Conservation (phyloP, 1,140 invertebrate species). For the Drosophila leontia region DNA sequence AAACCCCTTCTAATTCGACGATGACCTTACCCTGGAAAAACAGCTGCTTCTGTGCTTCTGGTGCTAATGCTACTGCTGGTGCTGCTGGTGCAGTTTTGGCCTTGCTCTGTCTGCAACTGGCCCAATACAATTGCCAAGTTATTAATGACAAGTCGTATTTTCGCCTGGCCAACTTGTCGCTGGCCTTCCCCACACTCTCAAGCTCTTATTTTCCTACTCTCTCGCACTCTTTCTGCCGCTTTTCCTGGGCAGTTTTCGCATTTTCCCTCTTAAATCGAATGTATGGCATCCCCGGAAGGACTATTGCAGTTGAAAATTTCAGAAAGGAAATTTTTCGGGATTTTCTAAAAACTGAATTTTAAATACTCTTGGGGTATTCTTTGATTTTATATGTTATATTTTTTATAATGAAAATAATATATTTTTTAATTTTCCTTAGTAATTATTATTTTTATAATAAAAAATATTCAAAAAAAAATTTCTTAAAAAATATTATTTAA, state of each 20-base stretch:
- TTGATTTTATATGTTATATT: too few relatives aligned
- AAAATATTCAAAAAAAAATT: too few relatives aligned
- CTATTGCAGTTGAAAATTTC: constrained; percentile 21
- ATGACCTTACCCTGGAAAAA: constrained; percentile 9
- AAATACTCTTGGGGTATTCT: neutral
- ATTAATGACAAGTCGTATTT: constrained; percentile 76
- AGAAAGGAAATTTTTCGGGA: neutral
- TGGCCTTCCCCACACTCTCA: neutral
- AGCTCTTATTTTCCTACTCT: neutral
- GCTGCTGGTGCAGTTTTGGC: constrained; percentile 36
- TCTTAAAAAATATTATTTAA: too few relatives aligned
- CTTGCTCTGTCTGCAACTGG: constrained; percentile 40
- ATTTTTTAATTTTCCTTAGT: too few relatives aligned
- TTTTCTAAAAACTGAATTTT: neutral
- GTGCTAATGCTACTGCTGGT: constrained; percentile 14
- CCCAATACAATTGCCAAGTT: constrained; percentile 69
- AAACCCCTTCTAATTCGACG: constrained; percentile 1
- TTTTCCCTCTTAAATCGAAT: constrained; percentile 65
- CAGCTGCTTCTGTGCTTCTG: constrained; percentile 38
- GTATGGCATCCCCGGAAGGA: constrained; percentile 19
- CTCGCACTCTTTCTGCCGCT: neutral
- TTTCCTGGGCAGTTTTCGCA: constrained; percentile 9
- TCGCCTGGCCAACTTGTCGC: constrained; percentile 50
- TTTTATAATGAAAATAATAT: neutral
- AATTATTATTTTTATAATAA: too few relatives aligned